Evolutionary conservation across 2,888 invertebrate species (phyloP), one percentile per base, ranked within the genome.

Genomic region (Cheiracanthium punctorium): DNA sequence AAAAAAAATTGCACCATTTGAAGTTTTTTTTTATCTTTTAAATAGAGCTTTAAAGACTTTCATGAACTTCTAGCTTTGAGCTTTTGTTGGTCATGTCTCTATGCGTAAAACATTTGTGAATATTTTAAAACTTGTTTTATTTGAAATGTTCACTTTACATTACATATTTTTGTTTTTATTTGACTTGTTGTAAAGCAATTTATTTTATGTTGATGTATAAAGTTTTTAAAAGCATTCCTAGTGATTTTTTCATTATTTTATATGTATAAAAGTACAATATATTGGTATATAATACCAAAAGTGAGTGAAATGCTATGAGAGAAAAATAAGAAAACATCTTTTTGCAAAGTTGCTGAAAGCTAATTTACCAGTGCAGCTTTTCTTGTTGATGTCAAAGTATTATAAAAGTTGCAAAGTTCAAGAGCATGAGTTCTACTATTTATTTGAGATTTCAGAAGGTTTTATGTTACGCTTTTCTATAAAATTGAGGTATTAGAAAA

Each of bases 181-280:
- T 58, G 58, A 58, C 7, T 37, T 72, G n/a, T 58, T 81, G 74
- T 81, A 74, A 75, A 74, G 70, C 75, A 81, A 76, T 76, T 82
- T 71, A 82, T 75, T 82, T 73, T 69, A 71, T 41, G 76, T 33
- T 82, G 41, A 28, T 71, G 82, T 82, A 81, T 28, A 75, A 71
- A 82, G 58, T 58, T 32, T 70, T 82, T 70, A 17, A 12, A 71
- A 70, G 75, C 71, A 76, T 76, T 70, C 70, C 71, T n/a, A 43
- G 74, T 81, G 80, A 58, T 58, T 20, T 58, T 58, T 58, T 24
- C 12, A 58, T 24, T 7, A 24, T 4, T 24, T 24, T 58, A 17
- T 58, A 5, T 58, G 58, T 24, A 58, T 58, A 24, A 58, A 58
- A 58, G 12, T 58, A 58, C 58, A 48, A 17, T 58, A 24, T 24